phyloP scores from a whole-genome alignment of 2,888 invertebrate species.

The Automeris io region DNA sequence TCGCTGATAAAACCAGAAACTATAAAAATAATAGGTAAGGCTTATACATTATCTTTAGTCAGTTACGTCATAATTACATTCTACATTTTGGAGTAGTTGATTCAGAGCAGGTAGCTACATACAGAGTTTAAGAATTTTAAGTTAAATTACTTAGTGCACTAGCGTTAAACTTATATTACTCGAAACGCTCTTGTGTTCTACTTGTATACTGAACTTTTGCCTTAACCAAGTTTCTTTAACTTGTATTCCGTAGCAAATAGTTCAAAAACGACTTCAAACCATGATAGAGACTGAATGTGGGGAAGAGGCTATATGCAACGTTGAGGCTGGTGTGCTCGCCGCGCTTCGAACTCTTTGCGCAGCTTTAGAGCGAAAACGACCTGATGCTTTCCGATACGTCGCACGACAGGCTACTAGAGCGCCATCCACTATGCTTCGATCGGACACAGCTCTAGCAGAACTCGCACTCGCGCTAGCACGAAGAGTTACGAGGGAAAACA shows the following conservation, averaged over 20 bases:
- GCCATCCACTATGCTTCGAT: conserved; percentile 76
- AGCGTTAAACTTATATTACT: not conserved
- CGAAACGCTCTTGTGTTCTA: no score
- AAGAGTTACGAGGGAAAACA: conserved; percentile 82
- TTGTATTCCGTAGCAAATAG: conserved; percentile 46
- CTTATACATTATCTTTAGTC: not conserved
- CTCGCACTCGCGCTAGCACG: conserved; percentile 83
- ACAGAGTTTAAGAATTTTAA: not conserved
- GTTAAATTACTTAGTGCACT: no score
- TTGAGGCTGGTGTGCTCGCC: conserved; percentile 60
- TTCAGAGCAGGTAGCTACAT: not conserved
- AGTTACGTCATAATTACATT: not conserved
- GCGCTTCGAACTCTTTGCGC: conserved; percentile 75
- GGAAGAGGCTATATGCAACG: conserved; percentile 68
- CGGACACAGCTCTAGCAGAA: conserved; percentile 78
- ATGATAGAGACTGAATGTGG: conserved; percentile 74
- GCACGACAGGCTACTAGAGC: conserved; percentile 83
- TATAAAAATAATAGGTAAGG: not conserved
- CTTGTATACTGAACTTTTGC: no score
- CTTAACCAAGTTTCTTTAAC: not conserved
- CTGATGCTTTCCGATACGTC: conserved; percentile 83
- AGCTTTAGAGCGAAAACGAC: conserved; percentile 87
- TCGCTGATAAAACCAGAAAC: not conserved
- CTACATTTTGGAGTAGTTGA: no score
- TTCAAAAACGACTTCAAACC: conserved; percentile 61